Base-by-base conservation (phyloP, 2,888 invertebrate species). In the Drosophila macrospina region DNA sequence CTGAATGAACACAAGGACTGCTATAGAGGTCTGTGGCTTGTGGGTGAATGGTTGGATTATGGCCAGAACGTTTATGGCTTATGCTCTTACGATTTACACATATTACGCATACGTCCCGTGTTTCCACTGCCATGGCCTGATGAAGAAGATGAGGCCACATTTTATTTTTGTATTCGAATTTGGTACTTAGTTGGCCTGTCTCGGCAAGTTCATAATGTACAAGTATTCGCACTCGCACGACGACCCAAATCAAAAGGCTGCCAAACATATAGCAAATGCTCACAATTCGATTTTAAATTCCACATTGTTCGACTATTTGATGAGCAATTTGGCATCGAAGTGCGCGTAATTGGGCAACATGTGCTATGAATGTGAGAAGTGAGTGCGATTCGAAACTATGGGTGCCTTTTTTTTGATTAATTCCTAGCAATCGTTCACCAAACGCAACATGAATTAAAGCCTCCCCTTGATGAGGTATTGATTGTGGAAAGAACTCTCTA, bases 321-420 rank as follows among this genome's bases (percentile, higher is more conserved):
- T 80, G 64, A 55, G 60, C 62, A 65, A 77, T 73, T 83, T 73
- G 62, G 67, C 59, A 63, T 55, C 62, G 63, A 67, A 81, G 79
- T 86, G 64, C 63, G 72, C 68, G 64, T 80, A 78, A 81, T 81
- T 81, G 70, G 65, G 63, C 68, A 68, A 70, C 79, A 85, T 81
- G 54, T 84, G 74, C 63, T 47, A 36, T 13, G 41, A 57, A 37
- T 62, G 44, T 42, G 62, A 56, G 44, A 47, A 47, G 65, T 24
- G 24, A 61, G 11, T 39, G 30, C 55, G 52, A n/a, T 28, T 28
- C 28, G 6, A 20, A 24, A 24, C 54, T 20, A 30, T 47, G 47
- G 34, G 36, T 44, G 28, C 30, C 41, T 30, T 61, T 52, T 66
- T 52, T 64, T 67, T 80, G 73, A 80, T 86, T 83, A 69, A 86